These are phyloP conservation scores for Hirtodrosophila alboralis DNA, from an alignment of 2,888 invertebrate species.

Conservation along the genomic window DNA sequence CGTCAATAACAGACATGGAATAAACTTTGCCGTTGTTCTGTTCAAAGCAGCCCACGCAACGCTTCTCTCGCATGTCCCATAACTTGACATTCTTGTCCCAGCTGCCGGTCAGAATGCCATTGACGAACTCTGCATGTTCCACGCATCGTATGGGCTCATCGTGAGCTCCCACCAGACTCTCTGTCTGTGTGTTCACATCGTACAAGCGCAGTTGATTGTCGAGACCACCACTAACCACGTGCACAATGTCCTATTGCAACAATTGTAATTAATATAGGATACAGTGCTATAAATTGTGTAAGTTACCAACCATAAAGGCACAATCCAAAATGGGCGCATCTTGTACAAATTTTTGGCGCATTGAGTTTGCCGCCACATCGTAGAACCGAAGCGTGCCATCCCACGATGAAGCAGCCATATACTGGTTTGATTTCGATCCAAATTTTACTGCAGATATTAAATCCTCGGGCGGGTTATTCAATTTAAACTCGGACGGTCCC, in stretches of 20 bases:
- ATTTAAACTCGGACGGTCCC: conserved; percentile 92
- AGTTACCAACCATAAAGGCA: conserved; percentile 89
- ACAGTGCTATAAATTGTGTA: rapidly evolving
- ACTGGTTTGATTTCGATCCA: conserved; percentile 96
- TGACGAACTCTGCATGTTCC: conserved; percentile 94
- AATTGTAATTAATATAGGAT: not conserved
- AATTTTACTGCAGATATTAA: conserved; percentile 98
- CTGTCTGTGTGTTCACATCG: conserved; percentile 95
- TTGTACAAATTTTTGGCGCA: conserved; percentile 95
- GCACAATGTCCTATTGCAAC: conserved; percentile 95
- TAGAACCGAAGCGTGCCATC: conserved; percentile 96
- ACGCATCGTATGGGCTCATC: conserved; percentile 96
- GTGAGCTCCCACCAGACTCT: conserved; percentile 93
- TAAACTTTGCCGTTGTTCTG: conserved; percentile 95
- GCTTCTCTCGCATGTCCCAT: conserved; percentile 96
- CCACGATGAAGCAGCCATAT: conserved; percentile 98
- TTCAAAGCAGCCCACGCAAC: conserved; percentile 92
- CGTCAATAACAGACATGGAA: conserved; percentile 97
- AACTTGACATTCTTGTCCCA: conserved; percentile 99
- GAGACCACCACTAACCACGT: conserved; percentile 96
- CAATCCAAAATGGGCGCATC: conserved; percentile 95
- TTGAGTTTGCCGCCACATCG: conserved; percentile 94
- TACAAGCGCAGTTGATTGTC: conserved; percentile 96
- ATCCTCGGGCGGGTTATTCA: conserved; percentile 95
- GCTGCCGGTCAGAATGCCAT: conserved; percentile 96